A percentile compares a stretch with the other conserved stretches of the same genome.
These are phyloP conservation scores for Sciurus carolinensis DNA, from an alignment of 2,797 vertebrate species.

Conservation along the genomic window DNA sequence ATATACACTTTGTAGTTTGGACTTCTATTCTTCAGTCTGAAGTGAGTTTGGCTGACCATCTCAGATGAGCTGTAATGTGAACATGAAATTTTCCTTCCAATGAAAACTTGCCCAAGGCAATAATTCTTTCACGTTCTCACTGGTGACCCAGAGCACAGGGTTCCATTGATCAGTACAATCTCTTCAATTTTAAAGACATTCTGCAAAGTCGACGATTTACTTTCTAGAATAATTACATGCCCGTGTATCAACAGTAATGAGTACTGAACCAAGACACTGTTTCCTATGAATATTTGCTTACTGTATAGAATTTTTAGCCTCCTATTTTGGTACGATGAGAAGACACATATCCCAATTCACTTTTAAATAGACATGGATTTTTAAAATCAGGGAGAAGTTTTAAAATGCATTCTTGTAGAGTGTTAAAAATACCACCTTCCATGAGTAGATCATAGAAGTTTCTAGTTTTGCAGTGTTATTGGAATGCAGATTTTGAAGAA, in stretches of 20 bases:
- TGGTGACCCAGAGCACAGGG: neutral
- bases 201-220: neutral
- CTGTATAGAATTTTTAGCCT: neutral
- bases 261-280: neutral
- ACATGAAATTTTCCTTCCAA: neutral
- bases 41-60: neutral
- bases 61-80: neutral
- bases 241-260: neutral
- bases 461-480: constrained; percentile 7
- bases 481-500: neutral
- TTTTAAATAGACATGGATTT: neutral
- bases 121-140: neutral
- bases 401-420: neutral
- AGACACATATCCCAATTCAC: neutral
- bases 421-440: constrained; percentile 19
- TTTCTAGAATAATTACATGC: neutral
- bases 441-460: neutral
- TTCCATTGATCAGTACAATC: neutral
- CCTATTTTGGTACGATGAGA: neutral
- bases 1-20: neutral
- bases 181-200: neutral
- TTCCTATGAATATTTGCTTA: neutral
- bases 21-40: neutral
- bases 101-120: neutral
- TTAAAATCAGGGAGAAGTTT: constrained; percentile 18